These are phyloP conservation scores for Helicorthomorpha holstii DNA, from an alignment of 1,140 invertebrate species.

Conservation along the genomic window DNA sequence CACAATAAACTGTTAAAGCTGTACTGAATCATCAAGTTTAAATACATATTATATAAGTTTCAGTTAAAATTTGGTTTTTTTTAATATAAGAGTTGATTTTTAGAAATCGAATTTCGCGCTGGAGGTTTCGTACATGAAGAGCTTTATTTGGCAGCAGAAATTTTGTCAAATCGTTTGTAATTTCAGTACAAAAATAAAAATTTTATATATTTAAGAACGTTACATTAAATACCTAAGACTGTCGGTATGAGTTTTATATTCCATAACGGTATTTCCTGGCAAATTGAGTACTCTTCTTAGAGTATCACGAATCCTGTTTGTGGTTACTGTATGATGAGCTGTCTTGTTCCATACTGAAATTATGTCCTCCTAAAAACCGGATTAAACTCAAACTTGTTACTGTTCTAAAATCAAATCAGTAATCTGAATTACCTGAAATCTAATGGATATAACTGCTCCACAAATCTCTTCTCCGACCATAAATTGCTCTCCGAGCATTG, in stretches of 20 bases:
- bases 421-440: slow-evolving; percentile 57
- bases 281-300: slow-evolving; percentile 85
- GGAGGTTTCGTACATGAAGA: too few relatives aligned
- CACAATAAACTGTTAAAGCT: too few relatives aligned
- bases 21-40: too few relatives aligned
- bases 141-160: too few relatives aligned
- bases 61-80: background rate
- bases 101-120: too few relatives aligned
- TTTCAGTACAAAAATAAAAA: too few relatives aligned
- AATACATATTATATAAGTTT: too few relatives aligned
- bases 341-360: slow-evolving; percentile 96
- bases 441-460: slow-evolving; percentile 87
- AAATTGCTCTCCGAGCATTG: slow-evolving; percentile 96
- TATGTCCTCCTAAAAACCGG: slow-evolving; percentile 69
- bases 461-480: slow-evolving; percentile 98
- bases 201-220: too few relatives aligned
- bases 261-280: slow-evolving; percentile 76
- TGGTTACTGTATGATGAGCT: slow-evolving; percentile 69
- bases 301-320: slow-evolving; percentile 80
- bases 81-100: too few relatives aligned
- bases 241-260: slow-evolving; percentile 89
- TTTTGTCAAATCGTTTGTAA: too few relatives aligned
- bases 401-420: too few relatives aligned
- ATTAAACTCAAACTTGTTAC: slow-evolving; percentile 1
- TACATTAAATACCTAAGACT: slow-evolving; percentile 41